Evolutionary conservation across 2,113 vertebrate species (phyloP), one percentile per base, ranked within the genome.

Genomic region (Scomber japonicus): DNA sequence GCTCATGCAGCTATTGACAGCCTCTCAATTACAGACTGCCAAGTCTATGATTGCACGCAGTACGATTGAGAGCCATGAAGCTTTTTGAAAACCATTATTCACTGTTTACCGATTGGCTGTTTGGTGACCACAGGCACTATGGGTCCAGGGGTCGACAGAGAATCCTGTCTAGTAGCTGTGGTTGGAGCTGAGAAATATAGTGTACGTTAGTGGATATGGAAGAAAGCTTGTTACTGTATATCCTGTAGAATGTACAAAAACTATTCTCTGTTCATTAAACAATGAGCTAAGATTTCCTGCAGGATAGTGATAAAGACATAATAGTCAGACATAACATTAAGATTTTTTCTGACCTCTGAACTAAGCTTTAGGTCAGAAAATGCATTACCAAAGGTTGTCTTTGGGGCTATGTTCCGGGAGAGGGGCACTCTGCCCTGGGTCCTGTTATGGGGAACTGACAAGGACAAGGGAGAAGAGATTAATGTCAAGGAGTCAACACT

Each of bases 181-280:
- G 83, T 81, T 70, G 93, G 69, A 83, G 91, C 92, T 94, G 88
- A 88, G 89, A 90, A 93, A 92, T 85, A 93, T 89, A 93, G 68
- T 88, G 51, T 57, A 76, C 6, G 16, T 93, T 92, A 93, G 71
- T 46, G 81, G 66, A 83, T 75, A 78, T 85, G 53, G 44, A 40
- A 75, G 35, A 81, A 70, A 56, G 27, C 14, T 21, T 45, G 24
- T 73, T 19, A 14, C 7, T 56, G 11, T 55, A 63, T 80, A 46
- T 76, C 50, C 62, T 74, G 51, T 50, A 73, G 6, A 74, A 70
- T 55, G 7, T 71, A 35, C 3, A 68, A 40, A 50, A 46, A 56
- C 31, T 67, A 3, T 5, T 66, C 13, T 59, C 13, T 66, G 9
- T 54, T 19, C 11, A 61, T 19, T 59, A 55, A 82, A 64, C 24